Conservation (phyloP, 2,113 vertebrate species). For the Mustela nigripes region DNA sequence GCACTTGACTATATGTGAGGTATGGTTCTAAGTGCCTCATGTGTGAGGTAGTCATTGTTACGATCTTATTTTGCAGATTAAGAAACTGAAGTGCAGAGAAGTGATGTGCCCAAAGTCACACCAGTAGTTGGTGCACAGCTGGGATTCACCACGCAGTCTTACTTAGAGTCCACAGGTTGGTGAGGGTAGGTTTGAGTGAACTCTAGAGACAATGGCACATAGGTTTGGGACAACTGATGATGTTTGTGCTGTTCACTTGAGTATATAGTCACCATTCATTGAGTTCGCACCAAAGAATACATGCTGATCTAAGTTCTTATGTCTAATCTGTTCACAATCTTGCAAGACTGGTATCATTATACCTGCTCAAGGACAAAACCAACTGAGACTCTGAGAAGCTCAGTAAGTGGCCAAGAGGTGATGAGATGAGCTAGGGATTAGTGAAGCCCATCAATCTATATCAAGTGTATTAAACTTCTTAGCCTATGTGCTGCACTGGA, state of each 20-base stretch:
- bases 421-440: background rate
- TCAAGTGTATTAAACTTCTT: background rate
- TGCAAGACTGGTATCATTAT: background rate
- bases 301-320: background rate
- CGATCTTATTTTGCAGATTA: background rate
- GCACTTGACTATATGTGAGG: background rate
- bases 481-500: accelerated
- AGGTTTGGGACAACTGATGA: background rate
- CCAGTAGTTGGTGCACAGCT: too few relatives aligned
- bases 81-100: background rate
- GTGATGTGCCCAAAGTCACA: background rate
- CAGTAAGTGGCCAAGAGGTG: background rate
- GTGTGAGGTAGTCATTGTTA: background rate
- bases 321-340: background rate
- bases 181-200: background rate
- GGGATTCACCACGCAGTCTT: background rate
- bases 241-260: background rate
- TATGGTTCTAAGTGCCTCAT: background rate
- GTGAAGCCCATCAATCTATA: too few relatives aligned
- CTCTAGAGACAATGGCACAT: background rate
- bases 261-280: background rate
- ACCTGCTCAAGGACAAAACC: background rate
- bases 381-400: background rate
- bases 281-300: background rate
- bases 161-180: background rate